Evolutionary conservation across 2,113 vertebrate genomes (phyloP), one percentile per base, ranked within the genome.

Genomic region (Acanthisitta chloris): DNA sequence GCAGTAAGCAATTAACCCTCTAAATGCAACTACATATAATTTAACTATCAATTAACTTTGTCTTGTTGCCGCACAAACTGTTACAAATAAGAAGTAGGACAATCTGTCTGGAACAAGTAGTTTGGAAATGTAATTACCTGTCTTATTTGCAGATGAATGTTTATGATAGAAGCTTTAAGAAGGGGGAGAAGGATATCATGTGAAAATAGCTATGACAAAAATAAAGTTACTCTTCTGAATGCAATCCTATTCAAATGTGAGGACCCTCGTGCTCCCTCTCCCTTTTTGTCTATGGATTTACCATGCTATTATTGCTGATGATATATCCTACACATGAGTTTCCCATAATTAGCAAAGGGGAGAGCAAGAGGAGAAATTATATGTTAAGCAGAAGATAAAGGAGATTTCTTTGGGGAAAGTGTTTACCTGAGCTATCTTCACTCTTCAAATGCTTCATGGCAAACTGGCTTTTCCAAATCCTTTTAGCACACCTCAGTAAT

Each of bases 21-120:
- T 78, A 96, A 95, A 94, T 93, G 55, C 85, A 96, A 82, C 92
- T 96, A 83, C 40, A 71, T 94, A 36, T 94, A 94, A 97, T 97
- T 97, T 96, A 97, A 85, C 69, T 88, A 95, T 97, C 95, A 97
- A 95, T 97, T 97, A 91, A 86, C 54, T 90, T 95, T 81, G 80
- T 92, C 58, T 80, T 80, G 88, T 43, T 88, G 77, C 43, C 84
- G 92, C 72, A 82, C 51, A 94, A 89, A 96, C 49, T 91, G 38
- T 92, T 95, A 73, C 84, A 96, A 96, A 81, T 62, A 96, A 93
- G 88, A 94, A 66, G 66, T 79, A 90, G 82, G 59, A 67, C n/a
- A 71, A 64, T 70, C 40, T 81, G 46, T 88, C 12, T 15, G 67
- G 54, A 93, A 64, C 12, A 77, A 55, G 21, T 83, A 73, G 19